Percentiles rank a stretch among this genome's conserved stretches.
Evolutionary conservation across 2,888 invertebrate genomes (phyloP).

Genomic region (Tineola bisselliella): DNA sequence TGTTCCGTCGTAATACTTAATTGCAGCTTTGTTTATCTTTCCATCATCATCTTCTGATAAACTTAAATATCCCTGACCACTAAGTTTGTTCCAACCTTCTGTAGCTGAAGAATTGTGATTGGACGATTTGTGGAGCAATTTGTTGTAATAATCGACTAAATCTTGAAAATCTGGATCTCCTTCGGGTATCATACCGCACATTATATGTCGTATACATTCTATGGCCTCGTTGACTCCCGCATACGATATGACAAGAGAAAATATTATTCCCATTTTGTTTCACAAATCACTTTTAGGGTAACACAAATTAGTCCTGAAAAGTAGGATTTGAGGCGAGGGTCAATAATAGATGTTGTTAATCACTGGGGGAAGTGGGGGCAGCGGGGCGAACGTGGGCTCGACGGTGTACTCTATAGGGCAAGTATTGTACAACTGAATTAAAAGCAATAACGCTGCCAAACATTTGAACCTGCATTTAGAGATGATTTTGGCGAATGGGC

Average conservation of each 20-base stretch:
- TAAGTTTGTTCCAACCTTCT: conserved; percentile 44
- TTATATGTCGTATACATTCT: conserved; percentile 64
- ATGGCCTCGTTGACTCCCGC: conserved; percentile 78
- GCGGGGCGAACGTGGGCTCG: conserved; percentile 43
- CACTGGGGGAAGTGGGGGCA: conserved; percentile 26
- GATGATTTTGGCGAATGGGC: conserved; percentile 53
- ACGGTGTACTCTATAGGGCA: conserved; percentile 58
- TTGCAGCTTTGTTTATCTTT: conserved; percentile 43
- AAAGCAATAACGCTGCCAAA: conserved; percentile 63
- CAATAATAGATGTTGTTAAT: not conserved
- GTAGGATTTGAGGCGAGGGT: not conserved
- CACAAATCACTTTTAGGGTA: conserved; percentile 18
- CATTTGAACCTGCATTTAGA: conserved; percentile 60
- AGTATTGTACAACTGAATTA: conserved; percentile 67
- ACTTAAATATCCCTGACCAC: conserved; percentile 54
- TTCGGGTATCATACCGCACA: conserved; percentile 50
- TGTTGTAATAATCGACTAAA: conserved; percentile 48
- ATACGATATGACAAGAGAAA: conserved; percentile 79
- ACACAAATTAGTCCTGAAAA: conserved; percentile 14
- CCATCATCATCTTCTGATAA: conserved; percentile 47
- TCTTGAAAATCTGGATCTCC: conserved; percentile 48
- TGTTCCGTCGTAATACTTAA: conserved; percentile 49
- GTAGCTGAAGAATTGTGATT: conserved; percentile 26
- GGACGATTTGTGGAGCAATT: conserved; percentile 38
- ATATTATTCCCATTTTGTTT: conserved; percentile 73